phyloP scores from a whole-genome alignment of 92 coral and sea anemone species.

The Zoanthus sansibaricus region DNA sequence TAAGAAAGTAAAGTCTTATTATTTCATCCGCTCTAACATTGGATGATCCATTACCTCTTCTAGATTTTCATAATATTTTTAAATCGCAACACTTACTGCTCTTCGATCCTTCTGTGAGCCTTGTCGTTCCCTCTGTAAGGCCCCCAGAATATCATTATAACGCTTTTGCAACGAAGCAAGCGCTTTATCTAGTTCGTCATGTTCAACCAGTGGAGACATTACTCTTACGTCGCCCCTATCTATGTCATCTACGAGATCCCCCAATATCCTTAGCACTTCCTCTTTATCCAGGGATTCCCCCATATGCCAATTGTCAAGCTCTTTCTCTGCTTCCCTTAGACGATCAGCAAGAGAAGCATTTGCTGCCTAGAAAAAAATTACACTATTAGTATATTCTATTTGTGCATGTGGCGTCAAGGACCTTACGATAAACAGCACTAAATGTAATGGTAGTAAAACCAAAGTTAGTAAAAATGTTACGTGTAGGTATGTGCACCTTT shows the following conservation, averaged over 20 bases:
- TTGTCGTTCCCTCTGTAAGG: conserved; percentile 79
- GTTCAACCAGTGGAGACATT: conserved; percentile 72
- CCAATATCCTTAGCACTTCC: conserved; percentile 77
- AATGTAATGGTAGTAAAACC: neutral
- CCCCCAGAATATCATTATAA: conserved; percentile 75
- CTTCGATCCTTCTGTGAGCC: conserved; percentile 55
- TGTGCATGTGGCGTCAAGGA: neutral
- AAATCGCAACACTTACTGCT: conserved; percentile 13
- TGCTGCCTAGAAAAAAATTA: conserved; percentile 54
- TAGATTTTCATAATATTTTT: neutral
- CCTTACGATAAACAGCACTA: neutral
- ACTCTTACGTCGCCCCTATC: conserved; percentile 59
- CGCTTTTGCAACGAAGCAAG: conserved; percentile 81
- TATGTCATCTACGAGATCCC: conserved; percentile 75
- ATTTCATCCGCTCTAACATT: neutral
- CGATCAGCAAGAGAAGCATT: conserved; percentile 86
- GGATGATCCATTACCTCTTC: neutral
- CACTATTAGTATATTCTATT: neutral
- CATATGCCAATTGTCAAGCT: conserved; percentile 52
- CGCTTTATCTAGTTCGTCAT: conserved; percentile 86
- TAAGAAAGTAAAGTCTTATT: too few relatives aligned
- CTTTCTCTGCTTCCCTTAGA: conserved; percentile 84
- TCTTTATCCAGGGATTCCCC: conserved; percentile 74
- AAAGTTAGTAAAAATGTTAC: too few relatives aligned
- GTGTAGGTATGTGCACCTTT: conserved; percentile 50